A percentile compares a stretch with the other conserved stretches of the same genome.
These are phyloP conservation scores for Aquatica leii DNA, from an alignment of 2,888 invertebrate genomes.

Conservation along the genomic window DNA sequence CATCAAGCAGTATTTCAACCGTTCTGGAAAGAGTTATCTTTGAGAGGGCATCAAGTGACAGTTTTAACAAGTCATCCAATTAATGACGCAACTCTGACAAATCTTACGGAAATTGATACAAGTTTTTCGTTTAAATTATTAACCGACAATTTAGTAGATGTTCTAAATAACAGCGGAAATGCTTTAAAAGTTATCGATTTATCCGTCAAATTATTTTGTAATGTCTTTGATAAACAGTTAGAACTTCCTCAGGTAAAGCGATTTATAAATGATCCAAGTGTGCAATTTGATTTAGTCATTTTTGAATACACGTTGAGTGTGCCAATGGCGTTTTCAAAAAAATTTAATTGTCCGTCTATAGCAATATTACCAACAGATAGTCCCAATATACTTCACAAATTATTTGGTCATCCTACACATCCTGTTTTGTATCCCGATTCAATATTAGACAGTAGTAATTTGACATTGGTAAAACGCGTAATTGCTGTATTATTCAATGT, in stretches of 20 bases:
- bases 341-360: slow-evolving; percentile 65
- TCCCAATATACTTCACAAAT: slow-evolving; percentile 62
- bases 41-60: slow-evolving; percentile 62
- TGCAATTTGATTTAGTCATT: slow-evolving; percentile 66
- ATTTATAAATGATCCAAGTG: slow-evolving; percentile 51
- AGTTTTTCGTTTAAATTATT: slow-evolving; percentile 49
- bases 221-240: slow-evolving; percentile 24
- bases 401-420: slow-evolving; percentile 65
- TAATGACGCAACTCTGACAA: slow-evolving; percentile 54
- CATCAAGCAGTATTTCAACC: too few relatives aligned
- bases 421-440: slow-evolving; percentile 63
- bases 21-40: slow-evolving; percentile 59
- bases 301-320: slow-evolving; percentile 64
- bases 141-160: neutral
- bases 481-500: too few relatives aligned
- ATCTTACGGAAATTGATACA: slow-evolving; percentile 59
- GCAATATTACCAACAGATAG: slow-evolving; percentile 64
- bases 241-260: slow-evolving; percentile 47
- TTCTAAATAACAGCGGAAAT: neutral
- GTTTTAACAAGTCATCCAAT: slow-evolving; percentile 60
- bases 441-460: too few relatives aligned
- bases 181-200: slow-evolving; percentile 24
- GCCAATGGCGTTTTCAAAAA: slow-evolving; percentile 64
- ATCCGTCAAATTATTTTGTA: neutral
- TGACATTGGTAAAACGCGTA: too few relatives aligned